Evolutionary conservation across 2,113 vertebrate genomes (phyloP).

Genomic region (Butorides virescens): DNA sequence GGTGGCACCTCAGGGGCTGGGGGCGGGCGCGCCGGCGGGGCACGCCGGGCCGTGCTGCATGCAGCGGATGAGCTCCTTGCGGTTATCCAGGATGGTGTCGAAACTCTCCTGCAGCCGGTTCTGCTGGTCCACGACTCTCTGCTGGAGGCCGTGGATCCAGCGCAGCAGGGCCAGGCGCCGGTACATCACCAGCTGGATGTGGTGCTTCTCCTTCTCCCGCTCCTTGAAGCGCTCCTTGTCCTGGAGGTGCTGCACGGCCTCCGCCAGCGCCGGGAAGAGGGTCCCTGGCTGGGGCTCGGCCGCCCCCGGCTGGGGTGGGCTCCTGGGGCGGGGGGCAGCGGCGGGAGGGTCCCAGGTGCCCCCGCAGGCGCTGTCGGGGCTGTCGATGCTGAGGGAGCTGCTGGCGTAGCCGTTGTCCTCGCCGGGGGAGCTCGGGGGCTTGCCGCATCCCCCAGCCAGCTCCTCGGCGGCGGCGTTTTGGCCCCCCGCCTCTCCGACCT

Average conservation of each 20-base stretch:
- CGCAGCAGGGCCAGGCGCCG: constrained; percentile 91
- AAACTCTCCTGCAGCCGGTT: constrained; percentile 93
- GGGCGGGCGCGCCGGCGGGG: neutral
- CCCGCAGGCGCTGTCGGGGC: constrained; percentile 64
- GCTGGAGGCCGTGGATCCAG: constrained; percentile 91
- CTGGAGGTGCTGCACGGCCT: constrained; percentile 86
- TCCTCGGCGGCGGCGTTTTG: neutral
- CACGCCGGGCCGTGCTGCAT: constrained; percentile 72
- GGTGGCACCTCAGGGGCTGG: constrained; percentile 33
- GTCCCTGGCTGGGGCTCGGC: neutral
- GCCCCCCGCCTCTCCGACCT: constrained; percentile 59
- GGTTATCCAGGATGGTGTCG: constrained; percentile 92
- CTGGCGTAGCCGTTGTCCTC: constrained; percentile 85
- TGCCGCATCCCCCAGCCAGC: neutral
- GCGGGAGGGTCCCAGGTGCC: constrained; percentile 40
- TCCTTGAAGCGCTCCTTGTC: constrained; percentile 93
- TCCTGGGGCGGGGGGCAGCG: neutral
- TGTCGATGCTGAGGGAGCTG: constrained; percentile 84
- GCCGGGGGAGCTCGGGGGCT: constrained; percentile 76
- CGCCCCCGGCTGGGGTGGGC: neutral
- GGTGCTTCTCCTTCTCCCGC: constrained; percentile 95
- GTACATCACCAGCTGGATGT: constrained; percentile 95
- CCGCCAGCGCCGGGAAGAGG: constrained; percentile 78
- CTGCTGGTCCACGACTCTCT: constrained; percentile 89
- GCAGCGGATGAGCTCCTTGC: constrained; percentile 91